Percentiles rank a stretch among this genome's conserved stretches.
Conservation (phyloP, 2,797 vertebrate species). For the Pempheris klunzingeri region DNA sequence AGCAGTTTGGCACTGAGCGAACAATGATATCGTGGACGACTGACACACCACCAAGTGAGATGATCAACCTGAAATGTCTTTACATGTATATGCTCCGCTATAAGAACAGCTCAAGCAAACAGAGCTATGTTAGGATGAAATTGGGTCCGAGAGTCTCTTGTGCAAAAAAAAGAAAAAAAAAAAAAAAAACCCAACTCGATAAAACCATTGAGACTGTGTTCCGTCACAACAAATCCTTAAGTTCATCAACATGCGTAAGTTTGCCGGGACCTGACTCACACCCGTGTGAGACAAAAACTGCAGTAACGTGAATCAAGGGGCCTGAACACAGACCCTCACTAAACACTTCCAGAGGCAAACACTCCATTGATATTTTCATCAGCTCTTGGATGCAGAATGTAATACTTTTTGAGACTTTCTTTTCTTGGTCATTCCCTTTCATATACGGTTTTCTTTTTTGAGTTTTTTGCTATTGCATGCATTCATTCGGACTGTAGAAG, state of each 20-base stretch:
- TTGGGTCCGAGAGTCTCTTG: slow-evolving; percentile 60
- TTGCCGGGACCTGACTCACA: slow-evolving; percentile 71
- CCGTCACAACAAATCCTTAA: slow-evolving; percentile 56
- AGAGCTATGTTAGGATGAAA: slow-evolving; percentile 56
- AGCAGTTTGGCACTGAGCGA: slow-evolving; percentile 81
- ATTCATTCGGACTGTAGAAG: slow-evolving; percentile 65
- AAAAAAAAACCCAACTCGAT: slow-evolving; percentile 49
- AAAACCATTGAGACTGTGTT: slow-evolving; percentile 60
- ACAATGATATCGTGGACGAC: slow-evolving; percentile 56
- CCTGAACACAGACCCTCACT: slow-evolving; percentile 64
- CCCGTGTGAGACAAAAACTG: slow-evolving; percentile 72
- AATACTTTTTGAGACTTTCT: slow-evolving; percentile 52
- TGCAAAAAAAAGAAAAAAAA: slow-evolving; percentile 45
- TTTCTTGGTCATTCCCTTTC: slow-evolving; percentile 70
- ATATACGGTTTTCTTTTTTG: slow-evolving; percentile 48
- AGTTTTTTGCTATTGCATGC: slow-evolving; percentile 44
- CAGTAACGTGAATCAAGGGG: slow-evolving; percentile 60
- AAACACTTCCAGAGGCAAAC: slow-evolving; percentile 66
- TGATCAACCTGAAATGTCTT: slow-evolving; percentile 70
- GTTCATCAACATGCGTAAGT: slow-evolving; percentile 54
- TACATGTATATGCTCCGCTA: slow-evolving; percentile 52
- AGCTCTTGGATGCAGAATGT: slow-evolving; percentile 59
- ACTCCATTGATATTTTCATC: slow-evolving; percentile 77
- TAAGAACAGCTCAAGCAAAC: slow-evolving; percentile 63
- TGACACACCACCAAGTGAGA: slow-evolving; percentile 61